These are phyloP conservation scores for Argya squamiceps DNA, from an alignment of 2,797 vertebrate species.

Conservation along the genomic window DNA sequence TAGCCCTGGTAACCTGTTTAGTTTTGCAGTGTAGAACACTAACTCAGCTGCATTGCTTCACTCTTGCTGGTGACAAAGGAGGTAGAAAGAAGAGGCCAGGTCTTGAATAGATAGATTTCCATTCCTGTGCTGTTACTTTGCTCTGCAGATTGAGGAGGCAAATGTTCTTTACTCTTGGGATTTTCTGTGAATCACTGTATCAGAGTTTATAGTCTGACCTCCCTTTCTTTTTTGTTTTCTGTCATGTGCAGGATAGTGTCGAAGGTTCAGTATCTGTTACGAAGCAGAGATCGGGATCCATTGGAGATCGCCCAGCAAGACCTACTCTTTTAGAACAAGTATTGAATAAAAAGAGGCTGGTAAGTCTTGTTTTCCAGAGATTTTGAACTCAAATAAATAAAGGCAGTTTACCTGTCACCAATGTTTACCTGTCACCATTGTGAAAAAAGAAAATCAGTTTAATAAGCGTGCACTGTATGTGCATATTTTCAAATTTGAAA, in stretches of 20 bases:
- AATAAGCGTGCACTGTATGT: not conserved
- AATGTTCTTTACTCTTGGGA: not conserved
- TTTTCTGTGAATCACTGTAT: not conserved
- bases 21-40: not conserved
- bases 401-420: not conserved
- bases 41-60: not conserved
- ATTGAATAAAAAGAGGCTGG: slow-evolving; percentile 96
- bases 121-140: not conserved
- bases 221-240: not conserved
- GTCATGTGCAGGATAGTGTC: slow-evolving; percentile 81
- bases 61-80: not conserved
- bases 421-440: not conserved
- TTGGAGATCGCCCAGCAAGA: slow-evolving; percentile 92
- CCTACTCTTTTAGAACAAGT: slow-evolving; percentile 97
- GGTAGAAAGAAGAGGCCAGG: not conserved
- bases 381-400: not conserved
- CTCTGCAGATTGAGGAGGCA: not conserved
- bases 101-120: not conserved
- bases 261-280: slow-evolving; percentile 91
- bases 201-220: not conserved
- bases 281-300: slow-evolving; percentile 89
- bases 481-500: not conserved
- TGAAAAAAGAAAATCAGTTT: not conserved
- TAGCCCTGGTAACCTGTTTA: not conserved
- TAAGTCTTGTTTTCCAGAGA: slow-evolving; percentile 63